A percentile compares a stretch with the other conserved stretches of the same genome.
Conservation (phyloP, 30 jellyfish, hydroid and myxozoan species). For the Pseudorhiza aurosa region DNA sequence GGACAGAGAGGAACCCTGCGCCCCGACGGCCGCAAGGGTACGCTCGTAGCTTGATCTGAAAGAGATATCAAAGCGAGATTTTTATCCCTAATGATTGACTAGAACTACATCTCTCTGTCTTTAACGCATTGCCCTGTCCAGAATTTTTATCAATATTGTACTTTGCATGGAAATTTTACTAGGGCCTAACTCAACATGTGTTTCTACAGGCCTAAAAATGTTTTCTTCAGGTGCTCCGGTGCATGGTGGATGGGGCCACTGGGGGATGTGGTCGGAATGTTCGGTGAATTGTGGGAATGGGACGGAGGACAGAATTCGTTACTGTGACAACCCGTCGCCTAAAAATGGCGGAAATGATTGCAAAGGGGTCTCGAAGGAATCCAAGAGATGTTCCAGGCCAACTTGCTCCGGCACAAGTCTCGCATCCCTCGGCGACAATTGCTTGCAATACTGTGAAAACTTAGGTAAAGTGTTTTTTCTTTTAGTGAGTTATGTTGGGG, state of each 20-base stretch:
- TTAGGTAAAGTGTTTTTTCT: slow-evolving; percentile 20
- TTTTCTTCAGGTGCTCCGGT: slow-evolving; percentile 39
- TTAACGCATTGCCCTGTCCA: too few relatives aligned
- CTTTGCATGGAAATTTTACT: too few relatives aligned
- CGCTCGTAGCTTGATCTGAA: too few relatives aligned
- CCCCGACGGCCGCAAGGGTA: too few relatives aligned
- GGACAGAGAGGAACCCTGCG: too few relatives aligned
- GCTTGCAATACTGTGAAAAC: background rate
- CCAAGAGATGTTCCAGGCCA: slow-evolving; percentile 9
- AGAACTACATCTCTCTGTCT: too few relatives aligned
- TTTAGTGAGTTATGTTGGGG: too few relatives aligned
- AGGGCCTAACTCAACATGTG: too few relatives aligned
- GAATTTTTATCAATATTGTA: too few relatives aligned
- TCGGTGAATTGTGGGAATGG: slow-evolving; percentile 63
- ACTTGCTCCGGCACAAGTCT: slow-evolving; percentile 35
- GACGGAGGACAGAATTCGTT: slow-evolving; percentile 31
- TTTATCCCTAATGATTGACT: too few relatives aligned
- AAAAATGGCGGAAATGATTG: slow-evolving; percentile 54
- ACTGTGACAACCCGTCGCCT: slow-evolving; percentile 67
- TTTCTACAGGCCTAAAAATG: background rate
- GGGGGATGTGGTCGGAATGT: slow-evolving; percentile 46
- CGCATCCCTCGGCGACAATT: slow-evolving; percentile 34
- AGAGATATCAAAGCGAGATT: too few relatives aligned
- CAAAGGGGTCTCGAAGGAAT: slow-evolving; percentile 1
- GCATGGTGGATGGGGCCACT: slow-evolving; percentile 38